Evolutionary conservation across 2,113 vertebrate genomes (phyloP), one percentile per base, ranked within the genome.

Genomic region (Catharus minimus): DNA sequence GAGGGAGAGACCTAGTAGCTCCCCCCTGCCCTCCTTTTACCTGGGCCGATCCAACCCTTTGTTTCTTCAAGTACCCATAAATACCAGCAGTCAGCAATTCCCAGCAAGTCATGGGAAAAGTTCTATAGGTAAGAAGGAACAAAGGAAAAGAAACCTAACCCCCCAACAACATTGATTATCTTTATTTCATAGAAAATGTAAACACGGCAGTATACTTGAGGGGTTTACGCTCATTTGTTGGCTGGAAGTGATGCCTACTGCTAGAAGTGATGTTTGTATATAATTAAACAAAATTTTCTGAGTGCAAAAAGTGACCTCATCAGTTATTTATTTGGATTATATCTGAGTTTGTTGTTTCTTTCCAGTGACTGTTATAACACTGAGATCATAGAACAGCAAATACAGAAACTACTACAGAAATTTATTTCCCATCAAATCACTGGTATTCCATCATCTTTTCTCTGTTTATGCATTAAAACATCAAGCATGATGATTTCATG

Each of bases 101-200:
- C 49, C 49, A 50, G 49, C 49, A 50, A 50, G 26, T 50, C 49
- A 50, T 50, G 49, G 49, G 15, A 10, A 50, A 50, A 50, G 27
- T 28, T 50, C 15, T 10, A 28, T 50, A 50, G 49, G 49, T 50
- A 50, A 28, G 26, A 27, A 50, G 49, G 26, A 27, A 27, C 26
- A 50, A 50, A 28, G 26, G 26, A 50, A 50, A 27, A 27, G 49
- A 28, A 50, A 50, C 49, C 15, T 50, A 50, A 50, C 15, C 26
- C 26, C 15, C 15, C 26, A 50, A 28, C 26, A 50, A 28, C 49
- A 9, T 61, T 88, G 68, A 81, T 28, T 90, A 50, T 88, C 83
- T 82, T 68, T 92, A 84, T 91, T 95, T 95, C 77, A 86, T 62
- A 50, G 90, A 95, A 96, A 92, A 90, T 58, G 39, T 75, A 82